Conservation (phyloP, 2,113 vertebrate species). For the Sterna hirundo region DNA sequence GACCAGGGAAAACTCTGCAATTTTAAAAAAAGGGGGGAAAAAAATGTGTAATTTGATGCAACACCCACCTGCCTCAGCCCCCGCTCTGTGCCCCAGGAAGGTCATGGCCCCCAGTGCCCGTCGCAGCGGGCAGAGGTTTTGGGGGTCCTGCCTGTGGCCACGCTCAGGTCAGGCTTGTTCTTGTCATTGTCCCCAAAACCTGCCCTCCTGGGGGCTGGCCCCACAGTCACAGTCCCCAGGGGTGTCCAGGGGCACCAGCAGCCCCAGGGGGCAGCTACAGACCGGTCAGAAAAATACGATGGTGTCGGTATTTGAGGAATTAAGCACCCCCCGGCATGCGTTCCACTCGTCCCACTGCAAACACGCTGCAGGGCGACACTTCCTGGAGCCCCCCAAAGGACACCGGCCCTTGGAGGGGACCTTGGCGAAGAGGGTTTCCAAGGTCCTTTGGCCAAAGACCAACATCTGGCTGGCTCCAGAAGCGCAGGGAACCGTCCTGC, state of each 20-base stretch:
- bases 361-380: background rate
- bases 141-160: background rate
- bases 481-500: rapidly evolving
- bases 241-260: background rate
- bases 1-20: background rate
- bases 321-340: rapidly evolving
- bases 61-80: background rate
- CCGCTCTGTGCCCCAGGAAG: rapidly evolving
- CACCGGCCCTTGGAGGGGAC: background rate
- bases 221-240: rapidly evolving
- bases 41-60: background rate
- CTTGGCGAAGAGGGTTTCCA: background rate
- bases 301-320: background rate
- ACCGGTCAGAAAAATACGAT: background rate
- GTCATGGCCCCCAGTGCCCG: rapidly evolving
- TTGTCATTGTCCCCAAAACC: background rate
- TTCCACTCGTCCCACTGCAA: background rate
- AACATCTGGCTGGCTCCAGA: background rate
- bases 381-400: background rate
- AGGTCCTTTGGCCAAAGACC: background rate
- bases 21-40: background rate
- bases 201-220: background rate
- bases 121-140: background rate
- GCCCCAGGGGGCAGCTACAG: background rate
- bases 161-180: background rate